Evolutionary conservation across 1,140 invertebrate species (phyloP).

Genomic region (Camponotus vicinus): DNA sequence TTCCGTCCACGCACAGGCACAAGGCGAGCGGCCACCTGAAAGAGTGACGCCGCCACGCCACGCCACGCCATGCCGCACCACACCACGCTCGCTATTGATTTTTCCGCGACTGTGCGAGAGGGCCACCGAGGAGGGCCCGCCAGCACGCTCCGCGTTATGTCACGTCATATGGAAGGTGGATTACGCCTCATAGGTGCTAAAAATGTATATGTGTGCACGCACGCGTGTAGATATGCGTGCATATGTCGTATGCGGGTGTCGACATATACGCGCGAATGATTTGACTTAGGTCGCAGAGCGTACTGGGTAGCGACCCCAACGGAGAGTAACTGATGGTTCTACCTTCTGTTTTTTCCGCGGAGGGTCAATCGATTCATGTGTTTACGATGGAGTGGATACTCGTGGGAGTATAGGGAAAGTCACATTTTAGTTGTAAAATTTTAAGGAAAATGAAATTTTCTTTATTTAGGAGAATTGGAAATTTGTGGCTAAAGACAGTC

Average conservation of each 20-base stretch:
- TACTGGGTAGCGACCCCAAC: constrained; percentile 47
- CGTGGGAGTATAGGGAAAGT: not conserved
- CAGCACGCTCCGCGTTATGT: constrained; percentile 73
- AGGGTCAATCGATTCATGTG: constrained; percentile 51
- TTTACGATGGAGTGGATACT: constrained; percentile 46
- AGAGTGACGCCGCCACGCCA: constrained; percentile 78
- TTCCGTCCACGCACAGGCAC: constrained; percentile 68
- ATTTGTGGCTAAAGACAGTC: not conserved
- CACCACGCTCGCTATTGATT: constrained; percentile 86
- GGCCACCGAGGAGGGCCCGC: constrained; percentile 63
- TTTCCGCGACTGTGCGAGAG: constrained; percentile 82
- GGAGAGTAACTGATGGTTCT: constrained; percentile 26
- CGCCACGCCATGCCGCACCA: constrained; percentile 79
- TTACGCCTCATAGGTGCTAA: constrained; percentile 72
- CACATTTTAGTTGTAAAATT: not conserved
- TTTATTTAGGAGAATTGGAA: not conserved
- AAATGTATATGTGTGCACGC: not conserved
- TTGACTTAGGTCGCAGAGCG: constrained; percentile 43
- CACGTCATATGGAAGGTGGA: constrained; percentile 81
- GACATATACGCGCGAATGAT: constrained; percentile 34
- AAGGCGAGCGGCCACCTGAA: constrained; percentile 78
- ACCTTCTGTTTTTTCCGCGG: constrained; percentile 31
- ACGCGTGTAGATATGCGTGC: not conserved
- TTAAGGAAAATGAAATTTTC: not conserved
- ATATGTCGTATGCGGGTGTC: not conserved